A percentile compares a stretch with the other conserved stretches of the same genome.
Conservation (phyloP, 2,888 invertebrate species). For the Acleris laterana region DNA sequence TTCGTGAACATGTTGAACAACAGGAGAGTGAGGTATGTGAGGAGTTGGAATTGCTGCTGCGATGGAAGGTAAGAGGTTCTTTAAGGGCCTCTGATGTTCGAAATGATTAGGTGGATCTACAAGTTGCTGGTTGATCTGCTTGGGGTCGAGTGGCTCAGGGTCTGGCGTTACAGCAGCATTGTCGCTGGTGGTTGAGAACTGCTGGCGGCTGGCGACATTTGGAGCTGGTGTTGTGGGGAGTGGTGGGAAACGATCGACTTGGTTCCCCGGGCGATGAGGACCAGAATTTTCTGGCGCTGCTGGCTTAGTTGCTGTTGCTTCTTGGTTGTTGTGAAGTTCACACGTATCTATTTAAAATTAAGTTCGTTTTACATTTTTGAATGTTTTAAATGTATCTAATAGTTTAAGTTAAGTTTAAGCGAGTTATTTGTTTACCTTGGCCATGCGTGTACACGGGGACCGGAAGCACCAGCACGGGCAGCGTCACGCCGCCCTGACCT, state of each 20-base stretch:
- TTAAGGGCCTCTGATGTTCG: background rate
- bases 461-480: constrained; percentile 39
- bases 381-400: background rate
- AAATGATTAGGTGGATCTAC: background rate
- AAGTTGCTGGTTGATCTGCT: constrained; percentile 5
- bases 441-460: constrained; percentile 27
- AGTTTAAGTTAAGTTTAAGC: too few relatives aligned
- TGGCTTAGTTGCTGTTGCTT: background rate
- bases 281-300: background rate
- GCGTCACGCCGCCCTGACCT: constrained; percentile 22
- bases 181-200: background rate
- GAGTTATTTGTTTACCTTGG: background rate
- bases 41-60: too few relatives aligned
- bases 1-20: background rate
- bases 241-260: background rate
- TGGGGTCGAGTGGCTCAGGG: background rate
- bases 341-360: constrained; percentile 14
- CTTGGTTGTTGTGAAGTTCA: constrained; percentile 11
- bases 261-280: background rate
- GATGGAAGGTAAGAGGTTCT: background rate
- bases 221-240: background rate
- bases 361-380: background rate
- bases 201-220: constrained; percentile 7
- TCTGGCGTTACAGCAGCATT: background rate
- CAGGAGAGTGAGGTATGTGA: background rate